A percentile compares a stretch with the other conserved stretches of the same genome.
Evolutionary conservation across 2,113 vertebrate genomes (phyloP).

Genomic region (Burhinus oedicnemus): DNA sequence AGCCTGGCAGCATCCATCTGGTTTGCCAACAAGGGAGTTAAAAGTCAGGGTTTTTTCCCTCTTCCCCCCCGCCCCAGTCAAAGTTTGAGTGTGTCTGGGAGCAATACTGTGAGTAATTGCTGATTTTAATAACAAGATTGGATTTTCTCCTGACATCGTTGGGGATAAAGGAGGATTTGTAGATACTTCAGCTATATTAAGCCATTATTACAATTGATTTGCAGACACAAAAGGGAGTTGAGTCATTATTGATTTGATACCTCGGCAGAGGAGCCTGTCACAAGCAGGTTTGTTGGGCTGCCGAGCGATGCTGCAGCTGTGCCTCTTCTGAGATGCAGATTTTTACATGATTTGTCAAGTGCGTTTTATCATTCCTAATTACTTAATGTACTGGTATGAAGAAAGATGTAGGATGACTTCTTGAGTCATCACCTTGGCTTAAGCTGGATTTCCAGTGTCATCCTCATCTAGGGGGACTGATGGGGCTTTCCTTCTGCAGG

Average conservation of each 20-base stretch:
- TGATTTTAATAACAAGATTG: slow-evolving; percentile 49
- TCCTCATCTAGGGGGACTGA: accelerated
- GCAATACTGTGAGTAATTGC: slow-evolving; percentile 36
- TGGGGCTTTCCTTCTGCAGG: neutral
- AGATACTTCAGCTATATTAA: slow-evolving; percentile 56
- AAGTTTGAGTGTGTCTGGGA: slow-evolving; percentile 14
- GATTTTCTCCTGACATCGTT: slow-evolving; percentile 39
- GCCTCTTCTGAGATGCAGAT: neutral
- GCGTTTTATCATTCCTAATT: neutral
- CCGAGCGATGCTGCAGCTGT: neutral
- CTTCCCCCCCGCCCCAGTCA: accelerated
- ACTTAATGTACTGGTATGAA: neutral
- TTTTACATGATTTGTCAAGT: neutral
- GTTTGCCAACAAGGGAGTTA: neutral
- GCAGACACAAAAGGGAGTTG: slow-evolving; percentile 18
- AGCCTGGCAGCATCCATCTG: neutral
- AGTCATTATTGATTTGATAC: slow-evolving; percentile 13
- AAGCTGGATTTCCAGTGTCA: neutral
- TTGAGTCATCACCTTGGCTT: neutral
- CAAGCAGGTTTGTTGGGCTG: neutral
- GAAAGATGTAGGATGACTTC: neutral
- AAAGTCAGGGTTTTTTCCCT: neutral
- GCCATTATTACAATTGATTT: slow-evolving; percentile 65
- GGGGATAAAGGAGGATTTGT: slow-evolving; percentile 64
- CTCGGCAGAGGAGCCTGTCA: neutral